Evolutionary conservation across 2,888 invertebrate species (phyloP).

Genomic region (Creontiades dilutus): DNA sequence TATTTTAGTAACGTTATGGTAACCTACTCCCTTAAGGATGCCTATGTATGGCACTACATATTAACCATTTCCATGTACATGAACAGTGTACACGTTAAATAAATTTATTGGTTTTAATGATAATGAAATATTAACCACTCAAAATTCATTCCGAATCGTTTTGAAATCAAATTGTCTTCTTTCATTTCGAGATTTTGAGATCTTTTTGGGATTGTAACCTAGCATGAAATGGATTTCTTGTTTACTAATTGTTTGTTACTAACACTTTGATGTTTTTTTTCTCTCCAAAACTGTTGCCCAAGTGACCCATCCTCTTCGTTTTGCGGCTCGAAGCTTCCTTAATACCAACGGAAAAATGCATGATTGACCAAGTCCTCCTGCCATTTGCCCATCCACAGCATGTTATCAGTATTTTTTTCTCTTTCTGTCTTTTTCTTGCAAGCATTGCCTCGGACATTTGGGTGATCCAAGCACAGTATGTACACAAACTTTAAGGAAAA

Average conservation of each 20-base stretch:
- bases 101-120: no score
- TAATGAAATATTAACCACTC: no score
- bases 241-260: not conserved
- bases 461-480: constrained; percentile 77
- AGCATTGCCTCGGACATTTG: constrained; percentile 77
- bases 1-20: no score
- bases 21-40: no score
- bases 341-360: constrained; percentile 74
- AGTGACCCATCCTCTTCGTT: not conserved
- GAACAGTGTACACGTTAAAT: no score
- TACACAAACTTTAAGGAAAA: constrained; percentile 73
- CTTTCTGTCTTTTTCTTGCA: constrained; percentile 77
- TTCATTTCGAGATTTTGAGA: no score
- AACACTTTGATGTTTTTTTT: not conserved
- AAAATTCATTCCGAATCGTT: no score
- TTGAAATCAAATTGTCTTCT: no score
- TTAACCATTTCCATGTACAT: no score
- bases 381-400: constrained; percentile 41
- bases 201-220: not conserved
- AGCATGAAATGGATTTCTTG: not conserved
- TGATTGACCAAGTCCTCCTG: constrained; percentile 75
- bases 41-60: no score
- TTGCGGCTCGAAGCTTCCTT: constrained; percentile 26
- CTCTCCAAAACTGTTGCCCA: not conserved
- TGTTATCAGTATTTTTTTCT: constrained; percentile 75